phyloP scores from a whole-genome alignment of 2,113 vertebrate species.

The Pleuronectes platessa region DNA sequence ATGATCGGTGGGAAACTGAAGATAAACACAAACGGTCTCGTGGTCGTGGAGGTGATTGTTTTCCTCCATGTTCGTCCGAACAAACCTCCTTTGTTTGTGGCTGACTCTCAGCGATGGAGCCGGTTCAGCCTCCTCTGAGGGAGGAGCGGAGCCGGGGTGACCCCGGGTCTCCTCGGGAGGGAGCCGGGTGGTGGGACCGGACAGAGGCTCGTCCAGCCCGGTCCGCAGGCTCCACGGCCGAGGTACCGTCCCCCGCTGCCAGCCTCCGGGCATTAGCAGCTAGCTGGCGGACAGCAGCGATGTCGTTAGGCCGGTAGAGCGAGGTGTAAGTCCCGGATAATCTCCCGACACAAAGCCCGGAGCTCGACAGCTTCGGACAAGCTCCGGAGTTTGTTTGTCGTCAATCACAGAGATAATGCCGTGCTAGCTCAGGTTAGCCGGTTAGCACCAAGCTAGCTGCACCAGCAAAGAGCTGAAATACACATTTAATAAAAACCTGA shows the following conservation, averaged over 20 bases:
- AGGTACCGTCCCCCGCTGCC: background rate
- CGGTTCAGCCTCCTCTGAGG: too few relatives aligned
- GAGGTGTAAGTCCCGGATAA: background rate
- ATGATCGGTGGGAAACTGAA: too few relatives aligned
- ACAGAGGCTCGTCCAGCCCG: constrained; percentile 1
- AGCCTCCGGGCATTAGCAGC: background rate
- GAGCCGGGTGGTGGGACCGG: constrained; percentile 7
- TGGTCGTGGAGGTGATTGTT: too few relatives aligned
- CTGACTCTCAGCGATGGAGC: too few relatives aligned
- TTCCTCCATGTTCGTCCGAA: too few relatives aligned
- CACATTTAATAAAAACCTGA: background rate
- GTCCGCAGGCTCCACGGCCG: background rate
- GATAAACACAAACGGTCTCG: too few relatives aligned
- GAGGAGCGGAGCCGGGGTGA: background rate
- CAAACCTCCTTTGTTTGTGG: too few relatives aligned
- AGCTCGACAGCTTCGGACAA: too few relatives aligned
- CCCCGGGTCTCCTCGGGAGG: background rate
- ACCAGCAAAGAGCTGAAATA: background rate
- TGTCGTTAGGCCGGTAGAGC: constrained; percentile 15
- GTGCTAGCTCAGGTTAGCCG: constrained; percentile 23
- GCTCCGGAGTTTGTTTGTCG: background rate
- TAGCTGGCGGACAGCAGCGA: constrained; percentile 1
- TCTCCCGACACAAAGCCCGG: rapidly evolving
- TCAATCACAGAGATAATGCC: background rate
- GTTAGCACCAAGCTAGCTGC: constrained; percentile 53